These are phyloP conservation scores for Geophilus truncorum DNA, from an alignment of 2,888 invertebrate genomes.

Conservation along the genomic window DNA sequence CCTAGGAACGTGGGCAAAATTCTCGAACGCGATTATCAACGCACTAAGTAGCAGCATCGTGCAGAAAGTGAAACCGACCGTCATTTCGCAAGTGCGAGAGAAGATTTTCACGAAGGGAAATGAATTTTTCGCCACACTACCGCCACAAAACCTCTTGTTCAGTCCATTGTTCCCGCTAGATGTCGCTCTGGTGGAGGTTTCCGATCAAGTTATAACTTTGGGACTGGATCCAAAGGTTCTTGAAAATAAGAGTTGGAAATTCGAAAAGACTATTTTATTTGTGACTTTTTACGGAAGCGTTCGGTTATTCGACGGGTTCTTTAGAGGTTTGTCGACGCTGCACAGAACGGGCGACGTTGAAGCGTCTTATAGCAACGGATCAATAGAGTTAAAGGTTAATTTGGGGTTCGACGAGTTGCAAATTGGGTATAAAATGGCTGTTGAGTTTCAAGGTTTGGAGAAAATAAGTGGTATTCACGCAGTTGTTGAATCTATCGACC, in stretches of 20 bases:
- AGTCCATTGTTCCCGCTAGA: constrained; percentile 82
- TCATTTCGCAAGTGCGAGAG: constrained; percentile 65
- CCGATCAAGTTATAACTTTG: constrained; percentile 62
- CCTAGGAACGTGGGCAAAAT: constrained; percentile 66
- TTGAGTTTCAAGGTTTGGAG: constrained; percentile 37
- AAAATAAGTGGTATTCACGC: constrained; percentile 35
- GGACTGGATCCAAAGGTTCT: constrained; percentile 71
- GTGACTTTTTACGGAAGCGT: constrained; percentile 55
- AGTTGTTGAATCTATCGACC: constrained; percentile 30
- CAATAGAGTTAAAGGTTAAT: constrained; percentile 35
- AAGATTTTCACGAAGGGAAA: constrained; percentile 70
- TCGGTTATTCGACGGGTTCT: constrained; percentile 67
- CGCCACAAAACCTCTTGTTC: constrained; percentile 62
- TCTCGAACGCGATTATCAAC: constrained; percentile 60
- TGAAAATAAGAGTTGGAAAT: constrained; percentile 45
- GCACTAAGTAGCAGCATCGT: constrained; percentile 75
- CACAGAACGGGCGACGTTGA: constrained; percentile 52
- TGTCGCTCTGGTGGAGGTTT: constrained; percentile 68
- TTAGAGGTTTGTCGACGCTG: constrained; percentile 73
- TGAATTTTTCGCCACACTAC: constrained; percentile 63
- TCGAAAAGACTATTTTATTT: constrained; percentile 38
- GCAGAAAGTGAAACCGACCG: constrained; percentile 78
- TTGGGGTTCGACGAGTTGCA: constrained; percentile 41
- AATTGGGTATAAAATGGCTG: constrained; percentile 40
- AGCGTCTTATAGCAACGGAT: constrained; percentile 37